Base-by-base conservation (phyloP, 2,797 vertebrate species). In the Acridotheres tristis region DNA sequence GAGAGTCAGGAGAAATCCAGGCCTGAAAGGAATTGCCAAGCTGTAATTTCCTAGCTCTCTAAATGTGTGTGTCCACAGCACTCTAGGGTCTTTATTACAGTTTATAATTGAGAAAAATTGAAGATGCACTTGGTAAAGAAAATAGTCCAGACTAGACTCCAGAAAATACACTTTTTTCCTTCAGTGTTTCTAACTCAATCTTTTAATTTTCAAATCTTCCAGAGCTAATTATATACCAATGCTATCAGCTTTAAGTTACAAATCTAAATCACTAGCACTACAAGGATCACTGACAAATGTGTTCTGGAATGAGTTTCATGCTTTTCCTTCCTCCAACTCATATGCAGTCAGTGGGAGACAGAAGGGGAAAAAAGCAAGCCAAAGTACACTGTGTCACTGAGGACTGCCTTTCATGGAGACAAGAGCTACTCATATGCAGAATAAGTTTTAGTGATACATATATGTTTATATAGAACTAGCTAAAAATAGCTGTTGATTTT, bases 181-280 rank as follows among this genome's bases (percentile, higher is more conserved):
- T 93, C 73, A 63, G 53, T 69, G 57, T 59, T 83, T 72, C 67
- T 97, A 93, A 92, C 66, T 75, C 78, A 91, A 81, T 87, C 26
- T 94, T 94, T 89, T 50, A 59, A 75, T 83, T 80, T 90, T 95
- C 7, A n/a, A 79, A 85, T 91, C 47, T 79, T 96, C 90, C 85
- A 50, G 79, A 74, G 79, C 61, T 91, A 79, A 91, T 83, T 94
- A 76, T 42, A 81, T 67, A 42, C 32, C 71, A 72, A 89, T 71
- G 65, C 18, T 79, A 74, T 43, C 42, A 91, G n/a, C 17, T 94
- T 92, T 88, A 89, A 22, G 74, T 89, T 80, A 74, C 55, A 77
- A 94, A 86, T 81, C 50, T 90, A 85, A 95, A 95, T 89, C 68
- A 81, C 57, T 48, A 91, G 40, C 69, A 79, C 40, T 80, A 17